Evolutionary conservation across 2,888 invertebrate genomes (phyloP), one percentile per base, ranked within the genome.

Genomic region (Aphodius sticticus): DNA sequence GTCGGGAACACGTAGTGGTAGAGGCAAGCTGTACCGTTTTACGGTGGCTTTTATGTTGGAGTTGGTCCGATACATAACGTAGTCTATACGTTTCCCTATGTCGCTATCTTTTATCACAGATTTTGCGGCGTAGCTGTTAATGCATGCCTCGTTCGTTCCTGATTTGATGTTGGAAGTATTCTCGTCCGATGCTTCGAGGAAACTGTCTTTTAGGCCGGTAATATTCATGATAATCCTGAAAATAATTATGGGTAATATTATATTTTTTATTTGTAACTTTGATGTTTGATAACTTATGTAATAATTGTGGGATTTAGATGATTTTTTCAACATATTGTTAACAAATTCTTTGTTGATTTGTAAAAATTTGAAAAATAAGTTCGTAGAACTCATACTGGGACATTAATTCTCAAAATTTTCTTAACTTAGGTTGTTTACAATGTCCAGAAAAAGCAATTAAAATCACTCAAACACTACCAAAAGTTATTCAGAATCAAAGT

Each of bases 71-170:
- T 93, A 96, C 84, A 98, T 90, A 83, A 99, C 95, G 88, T 98
- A 97, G 90, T 99, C 99, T 84, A 99, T 97, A 81, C 98, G 93
- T 88, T 96, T 95, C 16, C 98, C 98, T 70, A 93, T 90, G 0
- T 95, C 94, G 77, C 90, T 90, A 12, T 88, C 87, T 79, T 91
- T 90, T 1, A 91, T 89, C 77, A 90, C 85, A 75, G 89, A 90
- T 0, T 90, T 87, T 78, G 92, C 89, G 0, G 96, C 94, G 87
- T 97, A 99, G 83, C 95, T 95, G 88, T 99, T 99, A 82, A 93
- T 92, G 6, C 93, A 91, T 85, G 93, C 92, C 85, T 95, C 95
- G 87, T 95, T 94, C 14, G 99, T 99, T 69, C 95, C 94, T 77
- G 91, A 82, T 75, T 82, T 74, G 77, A 84, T 88, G 81, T 80